phyloP scores from a whole-genome alignment of 1,140 invertebrate species.

The Aphis gossypii region DNA sequence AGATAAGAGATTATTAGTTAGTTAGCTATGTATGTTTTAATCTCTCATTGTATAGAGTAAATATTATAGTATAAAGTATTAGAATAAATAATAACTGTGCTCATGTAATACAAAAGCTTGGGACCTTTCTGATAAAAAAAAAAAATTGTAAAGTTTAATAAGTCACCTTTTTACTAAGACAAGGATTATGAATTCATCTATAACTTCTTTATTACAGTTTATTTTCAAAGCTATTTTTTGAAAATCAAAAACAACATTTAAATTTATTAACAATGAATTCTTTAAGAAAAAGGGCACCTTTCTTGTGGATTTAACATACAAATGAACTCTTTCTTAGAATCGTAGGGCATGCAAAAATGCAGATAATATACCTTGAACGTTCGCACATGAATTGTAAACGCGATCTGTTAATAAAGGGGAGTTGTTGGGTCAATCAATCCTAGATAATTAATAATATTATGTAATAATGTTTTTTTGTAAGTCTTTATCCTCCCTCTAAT shows the following conservation, averaged over 20 bases:
- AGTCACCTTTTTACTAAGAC: neutral
- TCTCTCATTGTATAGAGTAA: too few relatives aligned
- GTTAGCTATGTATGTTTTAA: too few relatives aligned
- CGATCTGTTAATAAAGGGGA: neutral
- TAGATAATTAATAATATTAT: neutral
- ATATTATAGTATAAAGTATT: too few relatives aligned
- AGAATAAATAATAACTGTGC: too few relatives aligned
- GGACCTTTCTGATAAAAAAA: neutral
- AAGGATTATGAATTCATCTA: neutral
- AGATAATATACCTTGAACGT: neutral
- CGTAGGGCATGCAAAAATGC: neutral
- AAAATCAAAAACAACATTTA: neutral
- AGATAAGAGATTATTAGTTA: too few relatives aligned
- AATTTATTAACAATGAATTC: neutral
- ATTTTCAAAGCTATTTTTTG: neutral
- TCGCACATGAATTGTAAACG: neutral
- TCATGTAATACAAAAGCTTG: neutral
- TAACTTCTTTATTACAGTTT: neutral
- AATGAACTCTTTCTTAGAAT: neutral
- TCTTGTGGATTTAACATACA: neutral
- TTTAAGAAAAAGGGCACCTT: neutral
- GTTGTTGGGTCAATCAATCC: neutral
- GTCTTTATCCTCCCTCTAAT: neutral
- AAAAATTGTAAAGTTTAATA: neutral
- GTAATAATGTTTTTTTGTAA: neutral